Evolutionary conservation across 2,113 vertebrate genomes (phyloP), one percentile per base, ranked within the genome.

Genomic region (Periophthalmus modestus): DNA sequence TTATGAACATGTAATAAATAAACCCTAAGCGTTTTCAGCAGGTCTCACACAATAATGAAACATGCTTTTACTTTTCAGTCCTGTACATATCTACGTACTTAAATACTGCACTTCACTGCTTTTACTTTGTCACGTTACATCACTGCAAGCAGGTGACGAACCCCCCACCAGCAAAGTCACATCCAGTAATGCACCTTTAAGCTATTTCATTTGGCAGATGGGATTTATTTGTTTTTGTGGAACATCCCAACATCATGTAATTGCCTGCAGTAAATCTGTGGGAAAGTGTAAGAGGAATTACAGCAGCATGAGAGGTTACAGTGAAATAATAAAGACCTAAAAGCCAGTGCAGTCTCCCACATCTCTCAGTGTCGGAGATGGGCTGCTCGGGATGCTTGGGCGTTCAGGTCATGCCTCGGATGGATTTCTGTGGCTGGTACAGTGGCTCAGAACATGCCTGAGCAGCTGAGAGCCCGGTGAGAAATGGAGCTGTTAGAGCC

Each of bases 341-440:
- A n/a, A 75, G 34, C 24, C 2, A 73, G 57, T 36, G 43, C 62
- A 33, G 36, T 80, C 43, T 77, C 57, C 21, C 33, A 66, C 70
- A 66, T 78, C 47, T 82, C 77, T 79, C 23, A 63, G 50, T 46
- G 66, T 9, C 66, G 66, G 33, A 1, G 43, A 77, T 52, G 19
- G 73, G 75, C 75, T 80, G 69, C 73, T 86, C 72, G 80, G 72
- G 69, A 28, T 28, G 28, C 73, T 86, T 74, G 80, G 72, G 69
- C 52, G 87, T 88, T 84, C 84, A 85, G 77, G 77, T 89, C 84
- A 83, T 87, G 82, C 68, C 63, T 74, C 66, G 81, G 55, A 83
- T 87, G 77, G 79, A 87, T 88, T 85, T 85, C 77, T 77, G 67
- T 72, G 75, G 76, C 77, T 81, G 73, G 82, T 87, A 81, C 63